Evolutionary conservation across 2,113 vertebrate genomes (phyloP), one percentile per base, ranked within the genome.

Genomic region (Oxyruncus cristatus): DNA sequence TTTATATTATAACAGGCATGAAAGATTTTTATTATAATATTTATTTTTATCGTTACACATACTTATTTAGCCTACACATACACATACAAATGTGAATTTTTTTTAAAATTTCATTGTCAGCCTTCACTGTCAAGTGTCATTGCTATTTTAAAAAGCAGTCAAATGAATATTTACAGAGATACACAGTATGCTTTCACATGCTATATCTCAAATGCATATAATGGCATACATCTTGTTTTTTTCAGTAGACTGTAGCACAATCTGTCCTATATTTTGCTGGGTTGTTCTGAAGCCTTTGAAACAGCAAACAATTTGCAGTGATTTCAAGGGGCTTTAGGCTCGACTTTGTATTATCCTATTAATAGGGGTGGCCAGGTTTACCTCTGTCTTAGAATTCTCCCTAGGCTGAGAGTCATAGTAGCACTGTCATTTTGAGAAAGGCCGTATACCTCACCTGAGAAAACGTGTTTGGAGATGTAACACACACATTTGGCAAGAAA

Each of bases 141-240:
- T 83, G 28, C 22, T 80, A 59, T 62, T 83, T 79, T 47, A 62
- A 89, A 91, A 80, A 52, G 17, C 16, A 71, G 70, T 71, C 39
- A 39, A 59, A 71, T 47, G 50, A 93, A 91, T 89, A 89, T 78
- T 92, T 93, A 44, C 74, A 91, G 65, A 74, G 47, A 77, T 93
- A 81, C 91, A 66, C 30, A 67, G 39, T 74, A 56, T 68, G 32
- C 55, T 84, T 89, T 92, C 86, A 74, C 24, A 77, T 19, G 14
- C 65, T 75, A 35, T 61, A 87, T 89, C 65, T 84, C 55, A 84
- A 93, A 92, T 71, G 47, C 47, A 74, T 67, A 50, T 81, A 81
- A 86, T 56, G 10, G 1, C 67, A 88, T 32, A 55, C 11, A 81
- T 59, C 55, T 86, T 49, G 28, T 41, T 59, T 80, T 70, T 84